Base-by-base conservation (phyloP, 2,797 vertebrate genomes). In the Meriones psammophilus region DNA sequence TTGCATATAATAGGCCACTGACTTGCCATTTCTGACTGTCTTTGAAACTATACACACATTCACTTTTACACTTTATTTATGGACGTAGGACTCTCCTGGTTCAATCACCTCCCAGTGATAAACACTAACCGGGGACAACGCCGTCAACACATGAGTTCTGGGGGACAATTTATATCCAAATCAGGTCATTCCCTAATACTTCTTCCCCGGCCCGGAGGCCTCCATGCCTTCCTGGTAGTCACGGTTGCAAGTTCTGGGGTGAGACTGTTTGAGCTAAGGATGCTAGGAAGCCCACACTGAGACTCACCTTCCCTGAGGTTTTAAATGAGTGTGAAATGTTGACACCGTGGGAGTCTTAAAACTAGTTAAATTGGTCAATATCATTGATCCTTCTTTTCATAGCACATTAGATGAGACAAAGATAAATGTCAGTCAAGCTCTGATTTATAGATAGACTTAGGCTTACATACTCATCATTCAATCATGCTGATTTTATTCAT, bases 401-500 rank as follows among this genome's bases (percentile, higher is more conserved):
- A 60, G 33, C 74, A 62, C 64, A 78, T 1, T 3, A 36, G 50
- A 79, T 93, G 42, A 79, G 33, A 93, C 12, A 39, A 97, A 89
- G 56, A 91, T n/a, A 92, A 92, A 95, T 15, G 1, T 66, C 74
- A 88, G 62, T 64, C 88, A 88, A 85, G 56, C 26, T 71, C 60
- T 90, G 42, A 76, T 85, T 86, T 92, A 39, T 73, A 87, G 60
- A 20, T 71, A 68, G 54, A 85, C 68, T 77, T 95, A 80, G 68
- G 88, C 76, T 58, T 95, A 88, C 14, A 68, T 77, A n/a, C 77
- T n/a, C 33, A 71, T 1, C 13, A 79, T 96, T 39, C 46, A 92
- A 9, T 93, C 60, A 78, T 85, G 58, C 62, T 84, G 58, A 62
- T 64, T 83, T 62, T 80, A 7, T 80, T 80, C 18, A 36, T n/a